Evolutionary conservation across 2,888 invertebrate genomes (phyloP), one percentile per base, ranked within the genome.

Genomic region (Noctua fimbriata): DNA sequence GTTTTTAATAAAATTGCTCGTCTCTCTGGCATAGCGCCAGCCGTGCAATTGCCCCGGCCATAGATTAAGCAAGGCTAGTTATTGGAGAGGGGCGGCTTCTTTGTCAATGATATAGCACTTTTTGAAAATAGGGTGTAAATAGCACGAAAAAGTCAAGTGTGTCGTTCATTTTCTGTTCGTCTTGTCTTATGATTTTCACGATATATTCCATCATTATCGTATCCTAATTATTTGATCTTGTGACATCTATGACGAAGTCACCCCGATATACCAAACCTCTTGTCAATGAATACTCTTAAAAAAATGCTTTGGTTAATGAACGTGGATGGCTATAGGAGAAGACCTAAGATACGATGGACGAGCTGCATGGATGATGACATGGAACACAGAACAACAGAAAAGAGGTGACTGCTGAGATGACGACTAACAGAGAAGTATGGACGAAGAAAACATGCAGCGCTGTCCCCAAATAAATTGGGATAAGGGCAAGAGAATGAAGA

Each of bases 1-100:
- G 91, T 92, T 93, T 94, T 95, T 93, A 93, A 93, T 93, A 93
- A 94, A 94, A 93, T 92, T 91, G 89, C 81, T 67, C 82, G 78
- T 65, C 79, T 55, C 79, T 52, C 89, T 95, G 95, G 95, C 94
- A 79, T 58, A 81, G 78, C 81, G 94, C 95, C 95, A 95, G 89
- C 79, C 81, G 82, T 88, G 90, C 91, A 90, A 89, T 90, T 90
- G 87, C 76, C 86, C 83, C 52, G 76, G n/a, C 28, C 89, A 89
- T 85, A 90, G 90, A 90, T 24, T 82, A 89, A 44, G 36, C 21
- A 41, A 41, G 3, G 18, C 55, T 63, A 58, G 69, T 80, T 78
- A 83, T 72, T 69, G 58, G 1, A 85, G 87, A 76, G 0, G 18
- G 16, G 81, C 47, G 80, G 81, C 79, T 82, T 58, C 52, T 28